Base-by-base conservation (phyloP, 1,140 invertebrate genomes). In the Brachionus calyciflorus region DNA sequence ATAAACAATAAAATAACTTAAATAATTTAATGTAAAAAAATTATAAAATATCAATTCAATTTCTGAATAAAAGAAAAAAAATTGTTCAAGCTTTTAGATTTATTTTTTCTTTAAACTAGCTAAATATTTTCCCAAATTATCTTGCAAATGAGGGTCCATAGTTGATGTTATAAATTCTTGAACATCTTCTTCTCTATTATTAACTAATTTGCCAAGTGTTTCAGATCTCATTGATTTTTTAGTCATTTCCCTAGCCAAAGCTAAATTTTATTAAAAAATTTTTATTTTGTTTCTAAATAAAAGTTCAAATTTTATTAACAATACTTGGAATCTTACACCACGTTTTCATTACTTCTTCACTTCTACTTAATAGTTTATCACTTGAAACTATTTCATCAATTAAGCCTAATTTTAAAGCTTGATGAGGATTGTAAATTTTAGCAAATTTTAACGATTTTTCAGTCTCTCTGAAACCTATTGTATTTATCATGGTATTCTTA, bases 391-490 rank as follows among this genome's bases (percentile, higher is more conserved):
- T 80, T 84, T 91, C 90, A 86, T 93, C 92, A 10, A 93, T 87
- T 0, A 93, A 81, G 12, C 90, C 89, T 77, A 90, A 87, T 80
- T 90, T 87, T 12, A 91, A 82, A 37, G 92, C 91, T 83, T 93
- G 89, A 24, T 91, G 88, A 9, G 91, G 88, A 46, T 85, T 85
- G 80, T 90, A 93, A 84, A 93, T 84, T 63, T 84, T 88, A 9
- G 91, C 92, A 17, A 89, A 87, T 9, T 88, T 90, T 1, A 93
- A 85, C 0, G 91, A 90, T 26, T 89, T 78, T 82, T 94, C 92
- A n/a, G 91, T 87, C 75, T 89, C 76, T 57, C 80, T 63, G 7
- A 78, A 69, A 10, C 82, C 82, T 41, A 80, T 40, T 2, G 78
- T 80, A 37, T 79, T 79, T 9, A 77, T 14, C 70, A 81, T 78